Evolutionary conservation across 2,113 vertebrate genomes (phyloP).

Genomic region (Sapayoa aenigma): DNA sequence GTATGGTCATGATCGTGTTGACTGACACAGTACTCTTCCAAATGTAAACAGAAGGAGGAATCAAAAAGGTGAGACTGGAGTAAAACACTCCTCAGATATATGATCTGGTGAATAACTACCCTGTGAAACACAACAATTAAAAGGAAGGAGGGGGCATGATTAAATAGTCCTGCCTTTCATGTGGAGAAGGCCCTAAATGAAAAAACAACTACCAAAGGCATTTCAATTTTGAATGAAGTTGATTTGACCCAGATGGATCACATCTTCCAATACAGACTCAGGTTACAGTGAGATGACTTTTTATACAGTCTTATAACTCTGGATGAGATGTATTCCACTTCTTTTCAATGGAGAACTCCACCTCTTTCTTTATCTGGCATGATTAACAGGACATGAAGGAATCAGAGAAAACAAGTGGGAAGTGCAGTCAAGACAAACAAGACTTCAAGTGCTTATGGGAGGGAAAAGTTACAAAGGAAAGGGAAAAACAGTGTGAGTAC

Average conservation of each 20-base stretch:
- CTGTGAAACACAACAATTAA: background rate
- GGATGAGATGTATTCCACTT: background rate
- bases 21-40: background rate
- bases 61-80: background rate
- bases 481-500: rapidly evolving
- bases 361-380: background rate
- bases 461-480: background rate
- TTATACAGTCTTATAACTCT: background rate
- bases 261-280: background rate
- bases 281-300: background rate
- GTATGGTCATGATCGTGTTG: background rate
- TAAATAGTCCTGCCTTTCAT: background rate
- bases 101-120: background rate
- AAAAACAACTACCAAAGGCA: background rate
- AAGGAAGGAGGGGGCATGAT: background rate
- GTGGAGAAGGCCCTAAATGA: background rate
- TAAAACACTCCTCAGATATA: background rate
- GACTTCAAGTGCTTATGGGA: background rate
- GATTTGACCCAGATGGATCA: background rate
- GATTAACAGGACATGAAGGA: background rate
- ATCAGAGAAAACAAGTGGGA: background rate
- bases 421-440: background rate
- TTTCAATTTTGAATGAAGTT: background rate
- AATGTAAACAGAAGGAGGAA: background rate
- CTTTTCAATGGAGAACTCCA: background rate